These are phyloP conservation scores for Arbacia lixula DNA, from an alignment of 53 echinoderm and acorn worm genomes.

Conservation along the genomic window DNA sequence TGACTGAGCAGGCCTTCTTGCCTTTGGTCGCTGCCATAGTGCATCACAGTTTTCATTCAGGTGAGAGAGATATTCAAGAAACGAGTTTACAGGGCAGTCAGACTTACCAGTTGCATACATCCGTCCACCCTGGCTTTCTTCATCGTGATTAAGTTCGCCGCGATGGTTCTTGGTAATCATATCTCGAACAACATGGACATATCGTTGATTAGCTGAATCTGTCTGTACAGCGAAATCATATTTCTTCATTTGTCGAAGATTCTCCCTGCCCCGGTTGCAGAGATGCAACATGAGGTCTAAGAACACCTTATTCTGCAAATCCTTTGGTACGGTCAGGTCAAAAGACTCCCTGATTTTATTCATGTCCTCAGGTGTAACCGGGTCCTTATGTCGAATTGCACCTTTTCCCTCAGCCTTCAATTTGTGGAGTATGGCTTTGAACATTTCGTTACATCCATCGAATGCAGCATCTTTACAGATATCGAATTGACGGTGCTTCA, in stretches of 20 bases:
- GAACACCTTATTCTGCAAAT: neutral
- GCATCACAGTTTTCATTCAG: slow-evolving; percentile 42
- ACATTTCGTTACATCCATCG: slow-evolving; percentile 4
- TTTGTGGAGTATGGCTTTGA: slow-evolving; percentile 18
- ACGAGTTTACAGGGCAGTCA: slow-evolving; percentile 41
- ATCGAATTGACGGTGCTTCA: slow-evolving; percentile 24
- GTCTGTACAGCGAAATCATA: slow-evolving; percentile 30
- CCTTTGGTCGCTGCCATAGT: slow-evolving; percentile 45
- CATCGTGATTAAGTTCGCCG: slow-evolving; percentile 31
- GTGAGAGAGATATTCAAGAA: slow-evolving; percentile 18
- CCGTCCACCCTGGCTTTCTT: slow-evolving; percentile 4
- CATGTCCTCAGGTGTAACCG: slow-evolving; percentile 33
- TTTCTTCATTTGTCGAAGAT: slow-evolving; percentile 36
- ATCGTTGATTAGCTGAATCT: slow-evolving; percentile 33
- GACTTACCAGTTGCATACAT: slow-evolving; percentile 40
- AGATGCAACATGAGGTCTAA: slow-evolving; percentile 10
- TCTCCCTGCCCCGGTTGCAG: slow-evolving; percentile 10
- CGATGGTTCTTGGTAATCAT: slow-evolving; percentile 40
- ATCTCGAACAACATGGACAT: slow-evolving; percentile 40
- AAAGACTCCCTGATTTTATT: slow-evolving; percentile 16
- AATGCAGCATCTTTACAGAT: slow-evolving; percentile 17
- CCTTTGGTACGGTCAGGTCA: slow-evolving; percentile 11
- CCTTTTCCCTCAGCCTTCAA: slow-evolving; percentile 36
- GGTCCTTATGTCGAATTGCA: slow-evolving; percentile 32
- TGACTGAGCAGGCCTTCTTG: slow-evolving; percentile 35